These are phyloP conservation scores for Bedellia somnulentella DNA, from an alignment of 2,888 invertebrate genomes.

Conservation along the genomic window DNA sequence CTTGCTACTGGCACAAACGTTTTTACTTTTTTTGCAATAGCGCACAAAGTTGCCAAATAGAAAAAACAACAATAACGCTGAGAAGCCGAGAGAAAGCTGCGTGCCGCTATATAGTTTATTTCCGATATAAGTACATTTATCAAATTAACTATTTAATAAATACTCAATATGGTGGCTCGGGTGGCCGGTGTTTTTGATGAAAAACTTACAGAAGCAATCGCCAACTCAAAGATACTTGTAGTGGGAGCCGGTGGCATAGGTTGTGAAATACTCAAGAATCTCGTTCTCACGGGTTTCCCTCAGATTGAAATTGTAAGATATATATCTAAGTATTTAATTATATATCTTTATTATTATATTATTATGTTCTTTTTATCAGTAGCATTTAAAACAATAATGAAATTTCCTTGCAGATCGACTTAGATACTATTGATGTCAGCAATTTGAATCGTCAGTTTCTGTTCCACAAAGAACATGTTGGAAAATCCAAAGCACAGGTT, in stretches of 20 bases:
- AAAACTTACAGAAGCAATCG: constrained; percentile 66
- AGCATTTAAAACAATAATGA: too few relatives aligned
- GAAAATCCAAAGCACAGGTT: constrained; percentile 92
- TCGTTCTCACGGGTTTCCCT: constrained; percentile 91
- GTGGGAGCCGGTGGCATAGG: constrained; percentile 99
- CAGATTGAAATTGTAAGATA: constrained; percentile 90
- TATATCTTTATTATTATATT: background rate
- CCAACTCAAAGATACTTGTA: constrained; percentile 75
- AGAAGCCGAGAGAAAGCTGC: too few relatives aligned
- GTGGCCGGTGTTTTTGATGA: constrained; percentile 68
- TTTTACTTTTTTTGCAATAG: too few relatives aligned
- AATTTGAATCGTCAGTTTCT: constrained; percentile 98
- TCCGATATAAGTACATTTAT: too few relatives aligned
- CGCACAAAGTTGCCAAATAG: too few relatives aligned
- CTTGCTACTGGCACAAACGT: too few relatives aligned
- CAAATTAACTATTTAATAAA: too few relatives aligned
- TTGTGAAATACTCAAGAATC: constrained; percentile 96
- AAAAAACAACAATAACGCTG: too few relatives aligned
- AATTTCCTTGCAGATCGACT: constrained; percentile 93
- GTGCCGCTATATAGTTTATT: too few relatives aligned
- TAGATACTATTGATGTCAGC: constrained; percentile 99
- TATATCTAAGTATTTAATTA: constrained; percentile 5
- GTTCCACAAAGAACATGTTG: constrained; percentile 98
- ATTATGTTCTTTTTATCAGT: background rate
- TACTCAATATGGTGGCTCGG: constrained; percentile 67